Percentiles rank a stretch among this genome's conserved stretches.
phyloP scores from a whole-genome alignment of 2,113 vertebrate species.

The Xenopus borealis region DNA sequence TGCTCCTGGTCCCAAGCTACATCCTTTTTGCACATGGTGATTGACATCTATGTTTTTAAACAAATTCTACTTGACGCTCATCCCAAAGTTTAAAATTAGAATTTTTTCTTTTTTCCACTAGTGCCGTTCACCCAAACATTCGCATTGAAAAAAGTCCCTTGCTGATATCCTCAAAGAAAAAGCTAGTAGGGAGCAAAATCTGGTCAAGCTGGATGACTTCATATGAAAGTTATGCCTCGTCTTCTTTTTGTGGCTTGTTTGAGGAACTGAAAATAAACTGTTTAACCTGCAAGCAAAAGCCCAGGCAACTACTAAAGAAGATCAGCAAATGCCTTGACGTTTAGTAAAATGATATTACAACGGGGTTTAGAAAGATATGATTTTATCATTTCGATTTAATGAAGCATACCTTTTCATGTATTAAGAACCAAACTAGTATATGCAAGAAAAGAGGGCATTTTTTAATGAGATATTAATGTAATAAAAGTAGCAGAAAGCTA shows the following conservation, averaged over 20 bases:
- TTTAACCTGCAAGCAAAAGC: slow-evolving; percentile 4
- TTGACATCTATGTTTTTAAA: neutral
- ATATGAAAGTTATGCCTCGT: slow-evolving; percentile 8
- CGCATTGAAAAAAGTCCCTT: neutral
- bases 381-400: no score
- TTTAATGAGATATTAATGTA: no score
- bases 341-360: neutral
- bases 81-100: slow-evolving; percentile 10
- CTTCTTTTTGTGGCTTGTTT: slow-evolving; percentile 1
- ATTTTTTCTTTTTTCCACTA: neutral
- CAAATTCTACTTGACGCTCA: neutral
- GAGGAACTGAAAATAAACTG: slow-evolving; percentile 6
- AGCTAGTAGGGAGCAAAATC: neutral
- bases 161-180: slow-evolving; percentile 4
- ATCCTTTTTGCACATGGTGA: neutral
- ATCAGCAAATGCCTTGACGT: neutral
- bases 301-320: no score
- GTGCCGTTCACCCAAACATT: slow-evolving; percentile 5
- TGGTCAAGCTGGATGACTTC: neutral
- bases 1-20: no score
- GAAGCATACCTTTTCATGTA: no score
- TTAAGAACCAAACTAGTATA: no score
- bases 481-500: no score
- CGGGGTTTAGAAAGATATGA: neutral
- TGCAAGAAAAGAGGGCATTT: no score